Evolutionary conservation across 2,888 invertebrate genomes (phyloP).

Genomic region (Mythimna vitellina): DNA sequence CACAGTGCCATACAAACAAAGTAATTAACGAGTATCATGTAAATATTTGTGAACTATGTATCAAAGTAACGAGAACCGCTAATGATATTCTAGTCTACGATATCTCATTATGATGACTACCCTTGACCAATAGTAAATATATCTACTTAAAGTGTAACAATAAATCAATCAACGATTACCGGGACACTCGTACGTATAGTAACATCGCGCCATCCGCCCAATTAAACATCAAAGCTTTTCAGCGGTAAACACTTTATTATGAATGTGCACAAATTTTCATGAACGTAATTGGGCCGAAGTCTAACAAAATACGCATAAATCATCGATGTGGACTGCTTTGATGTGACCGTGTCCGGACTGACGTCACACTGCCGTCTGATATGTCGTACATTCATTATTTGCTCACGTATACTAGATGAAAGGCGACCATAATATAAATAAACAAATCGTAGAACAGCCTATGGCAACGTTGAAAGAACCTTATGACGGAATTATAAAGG

Average conservation of each 20-base stretch:
- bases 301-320: slow-evolving; percentile 88
- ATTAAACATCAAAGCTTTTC: slow-evolving; percentile 87
- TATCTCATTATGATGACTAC: slow-evolving; percentile 55
- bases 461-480: slow-evolving; percentile 80
- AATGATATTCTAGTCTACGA: slow-evolving; percentile 36
- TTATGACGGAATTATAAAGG: slow-evolving; percentile 81
- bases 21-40: slow-evolving; percentile 8
- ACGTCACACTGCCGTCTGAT: slow-evolving; percentile 83
- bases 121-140: slow-evolving; percentile 60
- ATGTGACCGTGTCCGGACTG: slow-evolving; percentile 87
- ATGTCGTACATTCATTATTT: slow-evolving; percentile 89
- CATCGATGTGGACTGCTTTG: slow-evolving; percentile 83
- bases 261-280: slow-evolving; percentile 86
- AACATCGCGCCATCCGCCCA: slow-evolving; percentile 74
- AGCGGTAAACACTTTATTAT: slow-evolving; percentile 84
- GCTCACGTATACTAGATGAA: slow-evolving; percentile 89
- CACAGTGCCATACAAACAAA: slow-evolving; percentile 2
- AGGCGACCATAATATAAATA: slow-evolving; percentile 88
- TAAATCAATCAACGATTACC: slow-evolving; percentile 83
- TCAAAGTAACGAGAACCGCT: slow-evolving; percentile 28
- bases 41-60: slow-evolving; percentile 10
- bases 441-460: slow-evolving; percentile 84
- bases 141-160: slow-evolving; percentile 58
- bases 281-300: slow-evolving; percentile 85
- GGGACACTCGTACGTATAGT: slow-evolving; percentile 68